Evolutionary conservation across 2,113 vertebrate genomes (phyloP), one percentile per base, ranked within the genome.

Genomic region (Empidonax traillii): DNA sequence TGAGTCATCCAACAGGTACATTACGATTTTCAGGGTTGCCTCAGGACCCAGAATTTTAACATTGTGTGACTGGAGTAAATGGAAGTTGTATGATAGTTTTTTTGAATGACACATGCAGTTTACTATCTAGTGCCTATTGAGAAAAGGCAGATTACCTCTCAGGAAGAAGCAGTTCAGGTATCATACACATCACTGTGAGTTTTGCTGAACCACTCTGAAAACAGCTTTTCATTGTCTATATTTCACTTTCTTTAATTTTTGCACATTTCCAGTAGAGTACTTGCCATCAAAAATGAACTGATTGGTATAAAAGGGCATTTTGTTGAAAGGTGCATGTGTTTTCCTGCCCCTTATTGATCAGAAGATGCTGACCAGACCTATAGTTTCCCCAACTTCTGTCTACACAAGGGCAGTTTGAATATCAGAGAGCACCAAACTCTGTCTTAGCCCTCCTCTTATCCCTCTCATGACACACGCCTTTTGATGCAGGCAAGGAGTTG

Each of bases 161-260:
- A 14, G 39, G 47, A 25, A 16, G 49, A 63, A 80, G 39, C 8
- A 11, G 30, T 49, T 66, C 21, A 58, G 66, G 72, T 35, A 78
- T 37, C 59, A 35, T 4, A 37, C 43, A 61, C 1, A 1, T 24
- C 2, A 0, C 30, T 33, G n/a, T 18, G 33, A 6, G 1, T 73
- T 88, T 66, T 51, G n/a, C 41, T 82, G 69, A 62, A 35, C 28
- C n/a, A 15, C 39, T 85, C 41, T 46, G 55, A 17, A 73, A 63
- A 52, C 28, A 49, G 31, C 72, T 85, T 33, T 44, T 20, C 52
- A 14, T 39, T 69, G 62, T 23, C 28, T 1, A 0, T 8, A 9
- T 37, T 69, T 89, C 37, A 37, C 25, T 53, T 49, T 23, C 33
- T 66, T 47, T 49, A 41, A 65, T 39, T 95, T 72, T 28, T 24